Conservation (phyloP, 2,888 invertebrate species). For the Drosophila paramelanica region DNA sequence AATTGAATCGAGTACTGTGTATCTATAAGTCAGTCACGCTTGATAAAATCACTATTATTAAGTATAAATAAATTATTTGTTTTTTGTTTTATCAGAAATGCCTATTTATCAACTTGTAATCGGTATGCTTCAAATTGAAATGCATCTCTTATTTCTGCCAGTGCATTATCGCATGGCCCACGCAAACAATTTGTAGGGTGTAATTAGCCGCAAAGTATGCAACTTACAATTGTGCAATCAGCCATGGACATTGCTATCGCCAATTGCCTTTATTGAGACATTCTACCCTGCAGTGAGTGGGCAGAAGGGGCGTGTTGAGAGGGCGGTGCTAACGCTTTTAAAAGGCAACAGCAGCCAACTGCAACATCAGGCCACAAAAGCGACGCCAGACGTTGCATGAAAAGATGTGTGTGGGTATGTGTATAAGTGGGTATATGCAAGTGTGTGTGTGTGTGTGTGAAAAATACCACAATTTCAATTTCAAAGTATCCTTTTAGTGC, state of each 20-base stretch:
- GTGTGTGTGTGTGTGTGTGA: constrained; percentile 36
- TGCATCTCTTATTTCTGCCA: neutral
- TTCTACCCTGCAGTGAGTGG: neutral
- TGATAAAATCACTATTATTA: no score
- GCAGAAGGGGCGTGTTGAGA: neutral
- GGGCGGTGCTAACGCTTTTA: neutral
- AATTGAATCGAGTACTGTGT: no score
- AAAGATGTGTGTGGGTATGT: neutral
- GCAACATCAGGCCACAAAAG: constrained; percentile 34
- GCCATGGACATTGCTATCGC: constrained; percentile 28
- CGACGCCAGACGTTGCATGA: constrained; percentile 27
- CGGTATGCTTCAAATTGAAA: neutral
- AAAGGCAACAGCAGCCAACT: constrained; percentile 9
- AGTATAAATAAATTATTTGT: no score
- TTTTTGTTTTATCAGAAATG: no score
- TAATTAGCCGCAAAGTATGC: constrained; percentile 73
- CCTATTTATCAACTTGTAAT: no score
- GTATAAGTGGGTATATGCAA: constrained; percentile 1
- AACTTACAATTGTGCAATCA: constrained; percentile 49
- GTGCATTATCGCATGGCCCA: neutral
- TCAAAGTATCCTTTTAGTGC: constrained; percentile 80
- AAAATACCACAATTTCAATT: constrained; percentile 77
- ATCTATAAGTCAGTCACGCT: no score
- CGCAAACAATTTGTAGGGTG: constrained; percentile 43
- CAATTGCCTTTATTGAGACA: constrained; percentile 47